Evolutionary conservation across 2,113 vertebrate genomes (phyloP).

Genomic region (Chiloscyllium plagiosum): DNA sequence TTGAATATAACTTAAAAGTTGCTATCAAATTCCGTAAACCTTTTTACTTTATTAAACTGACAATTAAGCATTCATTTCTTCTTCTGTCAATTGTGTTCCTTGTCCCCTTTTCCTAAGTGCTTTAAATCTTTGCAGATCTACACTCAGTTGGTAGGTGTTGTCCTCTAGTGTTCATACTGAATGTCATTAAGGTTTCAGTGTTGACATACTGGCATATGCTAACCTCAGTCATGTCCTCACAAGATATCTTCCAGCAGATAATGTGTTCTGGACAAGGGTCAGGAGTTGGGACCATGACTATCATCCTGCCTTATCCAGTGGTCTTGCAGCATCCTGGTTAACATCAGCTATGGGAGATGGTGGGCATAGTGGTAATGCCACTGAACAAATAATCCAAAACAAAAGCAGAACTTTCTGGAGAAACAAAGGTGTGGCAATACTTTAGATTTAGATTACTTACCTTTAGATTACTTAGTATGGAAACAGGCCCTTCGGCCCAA

Average conservation of each 20-base stretch:
- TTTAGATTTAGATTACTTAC: too few species aligned
- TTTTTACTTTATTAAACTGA: neutral
- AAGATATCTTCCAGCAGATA: neutral
- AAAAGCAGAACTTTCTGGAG: too few species aligned
- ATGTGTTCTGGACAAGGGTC: too few species aligned
- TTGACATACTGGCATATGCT: neutral
- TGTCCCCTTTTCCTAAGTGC: neutral
- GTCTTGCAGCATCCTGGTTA: neutral
- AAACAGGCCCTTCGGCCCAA: too few species aligned
- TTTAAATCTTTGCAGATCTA: neutral
- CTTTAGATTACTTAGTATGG: too few species aligned
- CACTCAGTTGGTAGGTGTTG: neutral
- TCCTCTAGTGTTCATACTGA: neutral
- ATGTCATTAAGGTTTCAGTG: neutral
- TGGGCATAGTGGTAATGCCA: too few species aligned
- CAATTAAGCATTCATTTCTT: neutral
- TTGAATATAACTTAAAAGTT: neutral
- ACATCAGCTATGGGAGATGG: neutral
- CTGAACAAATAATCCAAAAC: too few species aligned
- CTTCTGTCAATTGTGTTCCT: neutral
- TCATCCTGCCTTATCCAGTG: neutral
- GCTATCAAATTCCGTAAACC: neutral
- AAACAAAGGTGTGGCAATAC: too few species aligned
- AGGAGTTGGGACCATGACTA: neutral
- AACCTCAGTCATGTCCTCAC: neutral